These are phyloP conservation scores for Hetaerina titia DNA, from an alignment of 2,888 invertebrate species.

Conservation along the genomic window DNA sequence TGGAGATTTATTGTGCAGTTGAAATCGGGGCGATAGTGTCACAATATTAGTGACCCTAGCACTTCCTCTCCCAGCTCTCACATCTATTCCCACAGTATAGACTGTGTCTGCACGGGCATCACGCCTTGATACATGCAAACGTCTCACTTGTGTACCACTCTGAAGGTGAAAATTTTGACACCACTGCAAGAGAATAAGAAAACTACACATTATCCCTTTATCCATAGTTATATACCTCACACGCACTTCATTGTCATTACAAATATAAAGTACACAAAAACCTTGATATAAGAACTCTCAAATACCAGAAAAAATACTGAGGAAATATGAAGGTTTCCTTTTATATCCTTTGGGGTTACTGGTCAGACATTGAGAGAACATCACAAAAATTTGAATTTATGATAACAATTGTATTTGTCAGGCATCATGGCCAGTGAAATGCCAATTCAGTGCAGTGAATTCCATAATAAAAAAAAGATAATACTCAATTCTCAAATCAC, in stretches of 20 bases:
- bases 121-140: slow-evolving; percentile 81
- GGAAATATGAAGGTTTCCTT: too few relatives aligned
- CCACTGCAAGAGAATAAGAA: slow-evolving; percentile 81
- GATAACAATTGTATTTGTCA: too few relatives aligned
- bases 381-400: too few relatives aligned
- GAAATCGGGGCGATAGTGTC: slow-evolving; percentile 94
- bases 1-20: slow-evolving; percentile 92
- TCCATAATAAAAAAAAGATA: too few relatives aligned
- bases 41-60: slow-evolving; percentile 95
- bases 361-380: too few relatives aligned
- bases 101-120: slow-evolving; percentile 85
- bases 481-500: too few relatives aligned
- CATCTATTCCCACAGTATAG: slow-evolving; percentile 93
- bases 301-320: too few relatives aligned
- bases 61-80: slow-evolving; percentile 91
- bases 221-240: neutral
- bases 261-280: too few relatives aligned
- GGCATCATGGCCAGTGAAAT: too few relatives aligned
- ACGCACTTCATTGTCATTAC: neutral
- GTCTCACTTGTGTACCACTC: slow-evolving; percentile 86
- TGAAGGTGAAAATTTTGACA: slow-evolving; percentile 92
- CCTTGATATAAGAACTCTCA: too few relatives aligned
- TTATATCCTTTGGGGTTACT: too few relatives aligned
- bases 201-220: neutral
- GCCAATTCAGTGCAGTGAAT: too few relatives aligned